Evolutionary conservation across 2,113 vertebrate genomes (phyloP), one percentile per base, ranked within the genome.

Genomic region (Acanthochromis polyacanthus): DNA sequence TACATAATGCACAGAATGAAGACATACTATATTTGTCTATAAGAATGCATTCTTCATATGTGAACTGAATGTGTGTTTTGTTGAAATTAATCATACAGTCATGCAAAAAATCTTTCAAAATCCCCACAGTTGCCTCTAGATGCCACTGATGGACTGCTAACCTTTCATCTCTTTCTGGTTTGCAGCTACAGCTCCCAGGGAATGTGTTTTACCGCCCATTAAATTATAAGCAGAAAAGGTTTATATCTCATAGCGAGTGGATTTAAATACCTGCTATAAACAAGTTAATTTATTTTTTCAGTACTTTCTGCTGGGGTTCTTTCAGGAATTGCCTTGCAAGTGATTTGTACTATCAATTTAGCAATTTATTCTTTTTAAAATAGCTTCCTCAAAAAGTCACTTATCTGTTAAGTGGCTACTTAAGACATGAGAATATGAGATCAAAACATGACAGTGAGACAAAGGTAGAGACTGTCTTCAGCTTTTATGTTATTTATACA

Each of bases 51-150:
- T 71, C 20, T 64, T 23, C 25, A 52, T 20, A n/a, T 68, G 20
- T 56, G 25, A 38, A 38, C 20, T 58, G 28, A 23, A n/a, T 48
- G 25, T 4, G 3, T 59, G 16, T 46, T 67, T 19, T 43, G 20
- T 50, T 30, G 45, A 50, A 32, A n/a, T 61, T 5, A 36, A 36
- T 36, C 32, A 36, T 7, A 36, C 8, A 36, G 4, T 5, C 2
- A 7, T 25, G 57, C 0, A 56, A 70, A 30, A 8, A 10, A 11
- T 19, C 8, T n/a, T 5, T 6, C 10, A 6, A 58, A 80, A 56
- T 90, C 28, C 71, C 62, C 11, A 63, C 43, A 79, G 23, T 52
- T 74, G 81, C 89, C 92, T 88, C 83, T 91, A 92, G 92, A 81
- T 91, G 92, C 56, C 88, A 87, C 86, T 89, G 23, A 84, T 84